Percentiles rank a stretch among this genome's conserved stretches.
Evolutionary conservation across 1,140 invertebrate genomes (phyloP).

Genomic region (Latrodectus geometricus): DNA sequence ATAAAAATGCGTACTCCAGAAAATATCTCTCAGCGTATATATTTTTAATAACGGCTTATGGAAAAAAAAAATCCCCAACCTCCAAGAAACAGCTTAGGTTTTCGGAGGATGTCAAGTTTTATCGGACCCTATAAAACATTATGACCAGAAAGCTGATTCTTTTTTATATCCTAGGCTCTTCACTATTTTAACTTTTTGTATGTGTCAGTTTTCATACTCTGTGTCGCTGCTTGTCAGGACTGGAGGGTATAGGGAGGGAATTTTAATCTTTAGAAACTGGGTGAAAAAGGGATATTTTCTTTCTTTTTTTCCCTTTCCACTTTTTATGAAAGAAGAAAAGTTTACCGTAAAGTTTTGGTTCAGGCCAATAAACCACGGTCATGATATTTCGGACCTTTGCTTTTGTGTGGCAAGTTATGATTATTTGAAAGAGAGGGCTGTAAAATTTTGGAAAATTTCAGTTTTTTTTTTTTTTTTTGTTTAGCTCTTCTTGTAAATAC

Average conservation of each 20-base stretch:
- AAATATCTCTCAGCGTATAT: constrained; percentile 43
- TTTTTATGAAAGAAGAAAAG: not conserved
- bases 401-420: not conserved
- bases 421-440: not conserved
- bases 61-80: constrained; percentile 30
- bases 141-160: constrained; percentile 36
- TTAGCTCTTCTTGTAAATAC: too few relatives aligned
- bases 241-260: constrained; percentile 3
- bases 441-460: not conserved
- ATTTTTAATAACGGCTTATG: constrained; percentile 57
- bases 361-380: constrained; percentile 7
- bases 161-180: constrained; percentile 1
- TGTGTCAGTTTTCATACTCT: constrained; percentile 52
- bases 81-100: constrained; percentile 11
- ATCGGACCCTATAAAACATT: constrained; percentile 57
- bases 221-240: too few relatives aligned
- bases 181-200: constrained; percentile 52
- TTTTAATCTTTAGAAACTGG: constrained; percentile 40
- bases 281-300: constrained; percentile 6
- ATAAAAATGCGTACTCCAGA: constrained; percentile 43
- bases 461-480: not conserved
- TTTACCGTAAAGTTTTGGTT: not conserved
- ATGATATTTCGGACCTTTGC: constrained; percentile 1
- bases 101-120: constrained; percentile 49
- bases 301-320: not conserved